Conservation (phyloP, 1,140 invertebrate genomes). For the Spodoptera litura region DNA sequence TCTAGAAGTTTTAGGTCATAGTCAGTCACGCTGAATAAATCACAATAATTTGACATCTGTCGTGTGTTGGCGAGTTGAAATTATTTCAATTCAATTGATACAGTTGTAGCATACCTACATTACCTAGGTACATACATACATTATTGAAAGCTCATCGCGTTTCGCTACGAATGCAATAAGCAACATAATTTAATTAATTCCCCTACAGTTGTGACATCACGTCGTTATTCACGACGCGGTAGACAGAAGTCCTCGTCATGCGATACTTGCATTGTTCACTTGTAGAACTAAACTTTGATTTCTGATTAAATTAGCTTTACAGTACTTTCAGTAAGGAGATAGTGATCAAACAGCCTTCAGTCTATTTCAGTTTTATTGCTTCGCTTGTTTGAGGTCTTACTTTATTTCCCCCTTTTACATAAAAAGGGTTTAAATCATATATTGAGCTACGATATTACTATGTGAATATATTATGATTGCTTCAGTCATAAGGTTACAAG, state of each 20-base stretch:
- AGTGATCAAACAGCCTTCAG: not conserved
- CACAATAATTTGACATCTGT: too few relatives aligned
- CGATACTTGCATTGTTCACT: slow-evolving; percentile 16
- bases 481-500: too few relatives aligned
- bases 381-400: not conserved
- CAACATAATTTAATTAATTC: slow-evolving; percentile 17
- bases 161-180: not conserved
- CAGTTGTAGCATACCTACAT: too few relatives aligned
- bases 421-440: slow-evolving; percentile 15
- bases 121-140: too few relatives aligned
- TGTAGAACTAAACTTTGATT: not conserved
- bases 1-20: too few relatives aligned
- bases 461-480: not conserved
- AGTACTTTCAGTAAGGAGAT: not conserved
- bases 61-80: too few relatives aligned
- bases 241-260: slow-evolving; percentile 5
- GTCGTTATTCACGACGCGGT: not conserved
- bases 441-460: not conserved
- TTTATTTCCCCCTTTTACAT: slow-evolving; percentile 23
- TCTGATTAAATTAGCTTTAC: slow-evolving; percentile 27
- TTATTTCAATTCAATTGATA: too few relatives aligned
- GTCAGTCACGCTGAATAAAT: too few relatives aligned
- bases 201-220: not conserved
- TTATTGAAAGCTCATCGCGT: too few relatives aligned
- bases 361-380: not conserved